Percentiles rank a stretch among this genome's conserved stretches.
phyloP scores from a whole-genome alignment of 2,113 vertebrate species.

The Boulengeromyrus knoepffleri region DNA sequence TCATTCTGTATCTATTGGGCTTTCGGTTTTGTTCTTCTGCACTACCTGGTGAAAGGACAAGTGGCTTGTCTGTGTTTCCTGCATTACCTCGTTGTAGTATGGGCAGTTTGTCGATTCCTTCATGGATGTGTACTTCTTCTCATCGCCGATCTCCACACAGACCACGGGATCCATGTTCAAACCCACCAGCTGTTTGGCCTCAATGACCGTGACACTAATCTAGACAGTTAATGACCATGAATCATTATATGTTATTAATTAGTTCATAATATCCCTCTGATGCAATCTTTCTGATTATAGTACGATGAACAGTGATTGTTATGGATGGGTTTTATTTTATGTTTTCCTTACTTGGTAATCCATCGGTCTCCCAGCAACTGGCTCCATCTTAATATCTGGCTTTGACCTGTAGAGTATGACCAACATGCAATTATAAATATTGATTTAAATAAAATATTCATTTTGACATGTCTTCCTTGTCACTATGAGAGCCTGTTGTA shows the following conservation, averaged over 20 bases:
- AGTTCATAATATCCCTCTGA: not conserved
- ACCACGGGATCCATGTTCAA: conserved; percentile 98
- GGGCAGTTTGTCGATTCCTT: conserved; percentile 97
- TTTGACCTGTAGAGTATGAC: conserved; percentile 70
- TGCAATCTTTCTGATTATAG: not conserved
- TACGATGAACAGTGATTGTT: not conserved
- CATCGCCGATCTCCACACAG: conserved; percentile 92
- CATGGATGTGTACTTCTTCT: conserved; percentile 97
- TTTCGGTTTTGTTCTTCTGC: not conserved
- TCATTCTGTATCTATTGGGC: not conserved
- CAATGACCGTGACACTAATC: conserved; percentile 89
- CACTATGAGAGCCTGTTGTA: not conserved
- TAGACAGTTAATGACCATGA: conserved; percentile 36
- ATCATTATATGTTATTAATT: not conserved
- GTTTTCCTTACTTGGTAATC: conserved; percentile 78
- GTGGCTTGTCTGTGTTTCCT: not conserved
- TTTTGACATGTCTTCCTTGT: not conserved
- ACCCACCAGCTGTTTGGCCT: conserved; percentile 90
- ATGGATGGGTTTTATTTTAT: not conserved
- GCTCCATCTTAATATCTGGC: conserved; percentile 96
- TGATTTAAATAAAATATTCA: not conserved
- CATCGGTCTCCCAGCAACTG: conserved; percentile 81
- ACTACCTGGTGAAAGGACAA: not conserved
- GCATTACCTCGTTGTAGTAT: conserved; percentile 88
- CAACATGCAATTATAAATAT: not conserved